Base-by-base conservation (phyloP, 2,797 vertebrate genomes). In the Spinibarbus caldwelli region DNA sequence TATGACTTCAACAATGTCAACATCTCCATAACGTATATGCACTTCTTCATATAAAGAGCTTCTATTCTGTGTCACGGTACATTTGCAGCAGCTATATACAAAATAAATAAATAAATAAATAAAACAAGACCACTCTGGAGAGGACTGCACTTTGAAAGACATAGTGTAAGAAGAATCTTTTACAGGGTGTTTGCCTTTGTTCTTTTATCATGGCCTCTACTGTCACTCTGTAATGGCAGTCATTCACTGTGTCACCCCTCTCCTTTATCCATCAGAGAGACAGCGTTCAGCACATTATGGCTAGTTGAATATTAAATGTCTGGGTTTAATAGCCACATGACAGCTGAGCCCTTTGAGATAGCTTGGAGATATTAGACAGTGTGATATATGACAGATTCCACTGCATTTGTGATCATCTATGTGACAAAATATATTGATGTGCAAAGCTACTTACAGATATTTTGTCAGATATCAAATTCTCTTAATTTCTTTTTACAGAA, bases 361-460 rank as follows among this genome's bases (percentile, higher is more conserved):
- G 34, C 41, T 21, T 23, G 17, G 26, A 4, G 38, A 78, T 62
- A 85, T 43, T 85, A 36, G 85, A 52, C 31, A 3, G 49, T 80
- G 80, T 47, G 23, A 78, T 78, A 73, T 57, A 47, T 70, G 0
- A 34, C 68, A 78, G 38, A n/a, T 54, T 62, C 41, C 41, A 86
- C 82, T 64, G 47, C 88, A 87, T 84, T 62, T 80, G 38, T 73
- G 71, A 91, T 49, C 81, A 78, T 88, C 86, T 86, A 85, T 86
- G 78, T 90, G 87, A 92, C 77, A 82, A 87, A 75, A 66, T 84
- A 29, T 78, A 36, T 90, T 92, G 89, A 94, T 93, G 77, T 86
- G 90, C 91, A 76, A 47, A n/a, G 87, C 88, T 92, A 91, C 93
- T 92, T 90, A 89, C 90, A 91, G 41, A 80, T n/a, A 9, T 45